Base-by-base conservation (phyloP, 2,888 invertebrate genomes). In the Ophion slaviceki region DNA sequence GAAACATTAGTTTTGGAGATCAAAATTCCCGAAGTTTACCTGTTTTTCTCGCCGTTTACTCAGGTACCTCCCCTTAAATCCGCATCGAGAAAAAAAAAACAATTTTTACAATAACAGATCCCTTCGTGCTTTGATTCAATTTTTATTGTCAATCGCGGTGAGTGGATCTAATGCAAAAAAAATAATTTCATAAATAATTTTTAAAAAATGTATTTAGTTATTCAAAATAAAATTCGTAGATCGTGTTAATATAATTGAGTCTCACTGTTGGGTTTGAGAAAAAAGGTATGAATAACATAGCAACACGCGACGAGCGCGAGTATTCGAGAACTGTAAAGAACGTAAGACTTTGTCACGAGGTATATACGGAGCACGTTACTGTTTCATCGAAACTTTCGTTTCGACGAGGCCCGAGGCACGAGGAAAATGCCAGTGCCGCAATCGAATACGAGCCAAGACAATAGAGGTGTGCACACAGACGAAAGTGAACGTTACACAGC, bases 341-440 rank as follows among this genome's bases (percentile, higher is more conserved):
- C 61, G 57, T 53, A 57, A 78, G 67, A 62, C 53, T 70, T 57
- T 28, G 28, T 61, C 32, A 40, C 53, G 61, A 36, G 68, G 62
- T 47, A 62, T 36, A 71, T 67, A 57, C 17, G n/a, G 53, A 47
- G 71, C 59, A 24, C 81, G 84, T 81, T 85, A 81, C 77, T 72
- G 77, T 85, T 81, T 82, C 81, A 68, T n/a, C 81, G 85, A 81
- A 85, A 85, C 81, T 85, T 85, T 85, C 85, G 85, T 85, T 85
- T 85, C 64, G 81, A 32, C 20, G 64, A 59, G 53, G 61, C 17
- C 57, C 28, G 32, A 20, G 47, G 32, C 20, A 68, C 74, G 77
- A 75, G 75, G 80, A 75, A 74, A 78, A 68, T 64, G 24, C 77
- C 64, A 66, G 80, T 36, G 80, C 14, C 64, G 17, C 53, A 20